phyloP scores from a whole-genome alignment of 2,797 vertebrate genomes.

The Clarias laeviceps region DNA sequence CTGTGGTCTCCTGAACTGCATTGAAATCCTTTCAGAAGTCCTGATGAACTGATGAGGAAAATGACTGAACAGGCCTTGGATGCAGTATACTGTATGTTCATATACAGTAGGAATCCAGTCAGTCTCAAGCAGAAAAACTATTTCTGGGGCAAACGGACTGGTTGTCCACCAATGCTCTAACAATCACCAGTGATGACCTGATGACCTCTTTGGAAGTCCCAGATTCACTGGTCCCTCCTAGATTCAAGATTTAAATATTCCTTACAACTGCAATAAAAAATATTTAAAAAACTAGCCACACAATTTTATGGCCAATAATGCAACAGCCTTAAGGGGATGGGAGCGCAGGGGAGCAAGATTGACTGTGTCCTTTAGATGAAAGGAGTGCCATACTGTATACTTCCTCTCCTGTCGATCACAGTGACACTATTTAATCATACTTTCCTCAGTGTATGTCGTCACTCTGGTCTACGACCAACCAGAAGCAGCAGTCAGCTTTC shows the following conservation, averaged over 20 bases:
- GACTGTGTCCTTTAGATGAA: neutral
- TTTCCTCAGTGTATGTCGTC: too few relatives aligned
- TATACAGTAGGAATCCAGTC: neutral
- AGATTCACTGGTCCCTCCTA: neutral
- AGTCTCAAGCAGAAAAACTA: neutral
- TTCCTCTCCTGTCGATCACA: neutral
- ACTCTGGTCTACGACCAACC: too few relatives aligned
- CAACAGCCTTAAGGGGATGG: neutral
- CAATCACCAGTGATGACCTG: neutral
- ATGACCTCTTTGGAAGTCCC: neutral
- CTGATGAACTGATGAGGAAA: neutral
- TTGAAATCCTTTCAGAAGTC: neutral
- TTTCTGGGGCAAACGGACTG: neutral
- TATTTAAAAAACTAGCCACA: neutral
- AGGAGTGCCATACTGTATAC: neutral
- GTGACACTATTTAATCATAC: neutral
- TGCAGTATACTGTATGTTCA: neutral
- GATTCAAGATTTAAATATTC: neutral
- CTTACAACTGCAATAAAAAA: too few relatives aligned
- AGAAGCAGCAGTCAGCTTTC: neutral
- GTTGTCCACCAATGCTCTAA: neutral
- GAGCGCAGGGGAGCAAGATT: neutral
- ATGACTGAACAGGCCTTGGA: neutral
- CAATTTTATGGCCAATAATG: neutral
- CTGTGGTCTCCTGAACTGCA: neutral